Evolutionary conservation across 2,797 vertebrate species (phyloP).

Genomic region (Gymnopithys bicolor): DNA sequence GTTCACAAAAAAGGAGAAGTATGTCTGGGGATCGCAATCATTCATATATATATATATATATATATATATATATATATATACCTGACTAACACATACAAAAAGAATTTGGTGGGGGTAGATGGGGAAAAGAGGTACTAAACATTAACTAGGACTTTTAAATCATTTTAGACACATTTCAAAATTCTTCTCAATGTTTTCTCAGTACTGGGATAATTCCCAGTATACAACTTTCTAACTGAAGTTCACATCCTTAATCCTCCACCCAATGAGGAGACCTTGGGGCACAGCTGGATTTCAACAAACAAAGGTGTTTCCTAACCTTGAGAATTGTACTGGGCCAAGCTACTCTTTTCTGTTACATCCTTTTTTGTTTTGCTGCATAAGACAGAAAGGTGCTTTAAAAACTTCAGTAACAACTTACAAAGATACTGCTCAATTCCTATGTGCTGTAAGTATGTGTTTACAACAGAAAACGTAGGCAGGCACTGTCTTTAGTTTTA

Average conservation of each 20-base stretch:
- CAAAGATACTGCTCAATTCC: not conserved
- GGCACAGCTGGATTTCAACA: not conserved
- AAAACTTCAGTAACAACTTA: not conserved
- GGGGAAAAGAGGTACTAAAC: not conserved
- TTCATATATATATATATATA: too few species aligned
- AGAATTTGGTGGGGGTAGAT: not conserved
- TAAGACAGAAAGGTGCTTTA: not conserved
- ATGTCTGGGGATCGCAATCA: not conserved
- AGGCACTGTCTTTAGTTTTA: not conserved
- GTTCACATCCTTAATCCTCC: not conserved
- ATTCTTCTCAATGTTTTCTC: not conserved
- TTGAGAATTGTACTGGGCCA: not conserved
- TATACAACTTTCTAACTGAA: not conserved
- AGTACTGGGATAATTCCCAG: not conserved
- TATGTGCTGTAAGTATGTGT: not conserved
- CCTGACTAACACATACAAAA: not conserved
- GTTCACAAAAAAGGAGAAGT: not conserved
- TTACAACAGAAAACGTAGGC: not conserved
- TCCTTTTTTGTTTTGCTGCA: not conserved
- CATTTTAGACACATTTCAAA: not conserved
- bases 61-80: not conserved
- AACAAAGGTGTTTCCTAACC: not conserved
- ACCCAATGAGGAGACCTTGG: not conserved
- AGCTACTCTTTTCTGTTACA: not conserved
- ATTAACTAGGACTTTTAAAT: not conserved